Base-by-base conservation (phyloP, 2,888 invertebrate species). In the Cantharis rufa region DNA sequence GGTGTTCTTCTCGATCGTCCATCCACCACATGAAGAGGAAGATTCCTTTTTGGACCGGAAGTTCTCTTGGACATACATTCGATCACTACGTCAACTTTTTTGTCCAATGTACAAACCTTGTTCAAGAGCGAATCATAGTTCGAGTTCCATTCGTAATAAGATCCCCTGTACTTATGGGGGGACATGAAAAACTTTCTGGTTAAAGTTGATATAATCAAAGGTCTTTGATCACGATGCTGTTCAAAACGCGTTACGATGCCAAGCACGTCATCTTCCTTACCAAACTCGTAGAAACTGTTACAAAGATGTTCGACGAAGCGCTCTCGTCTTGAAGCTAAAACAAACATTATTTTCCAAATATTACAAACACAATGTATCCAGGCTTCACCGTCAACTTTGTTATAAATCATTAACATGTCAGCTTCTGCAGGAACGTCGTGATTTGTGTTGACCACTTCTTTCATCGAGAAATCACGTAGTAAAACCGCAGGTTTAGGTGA, bases 111-210 rank as follows among this genome's bases (percentile, higher is more conserved):
- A 15, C 69, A 1, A 3, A 78, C 21, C 0, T 2, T 13, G 2
- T 69, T 15, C 1, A 62, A 1, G 3, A 62, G 66, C 15, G 7
- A n/a, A 7, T 28, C 62, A 15, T 78, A 62, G 15, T 68, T 66
- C 2, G 9, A n/a, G 7, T 69, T 9, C 1, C 63, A 10, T 62
- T 81, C 79, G 10, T 80, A 80, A 71, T 84, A 81, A 72, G 84
- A 82, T 11, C 85, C 85, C 71, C 85, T 78, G 15, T 82, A 72
- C 7, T 79, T 72, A 66, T 82, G 84, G 10, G 82, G 70, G 4
- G 80, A 79, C 15, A 86, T 74, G 74, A 84, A 87, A 75, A 87
- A 86, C 78, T 86, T 86, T 78, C 84, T 83, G 5, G 86, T 87
- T 69, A 87, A 76, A 3, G 87, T 86, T 13, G 86, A 86, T 62